Evolutionary conservation across 2,797 vertebrate genomes (phyloP).

Genomic region (Sarcophilus harrisii): DNA sequence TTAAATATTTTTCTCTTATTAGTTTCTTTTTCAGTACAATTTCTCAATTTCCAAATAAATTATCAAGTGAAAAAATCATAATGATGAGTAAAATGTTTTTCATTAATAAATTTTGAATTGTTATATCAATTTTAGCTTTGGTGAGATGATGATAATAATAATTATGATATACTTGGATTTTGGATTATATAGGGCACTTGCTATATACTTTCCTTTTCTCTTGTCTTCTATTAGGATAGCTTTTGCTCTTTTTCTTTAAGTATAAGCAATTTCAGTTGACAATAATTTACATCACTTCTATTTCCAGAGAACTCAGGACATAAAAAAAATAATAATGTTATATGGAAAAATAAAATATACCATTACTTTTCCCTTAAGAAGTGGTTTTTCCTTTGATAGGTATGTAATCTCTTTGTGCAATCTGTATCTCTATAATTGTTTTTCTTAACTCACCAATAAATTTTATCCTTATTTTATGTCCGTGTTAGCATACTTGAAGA

Average conservation of each 20-base stretch:
- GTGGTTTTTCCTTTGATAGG: neutral
- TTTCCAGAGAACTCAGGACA: neutral
- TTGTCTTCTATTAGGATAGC: neutral
- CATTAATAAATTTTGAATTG: neutral
- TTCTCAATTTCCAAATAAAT: neutral
- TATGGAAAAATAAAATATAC: neutral
- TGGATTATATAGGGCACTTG: neutral
- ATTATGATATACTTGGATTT: neutral
- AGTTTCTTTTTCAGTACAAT: too few species aligned
- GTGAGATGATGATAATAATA: too few species aligned
- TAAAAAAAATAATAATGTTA: neutral
- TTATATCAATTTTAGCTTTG: neutral
- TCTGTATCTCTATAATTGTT: neutral
- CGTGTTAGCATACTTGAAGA: neutral
- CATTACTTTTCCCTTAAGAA: neutral
- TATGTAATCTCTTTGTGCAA: neutral
- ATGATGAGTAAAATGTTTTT: too few species aligned
- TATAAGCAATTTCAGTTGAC: neutral
- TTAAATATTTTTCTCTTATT: neutral
- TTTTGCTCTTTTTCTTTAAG: neutral
- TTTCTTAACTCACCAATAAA: neutral
- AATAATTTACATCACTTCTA: neutral
- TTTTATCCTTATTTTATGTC: neutral
- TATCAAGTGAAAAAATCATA: too few species aligned
- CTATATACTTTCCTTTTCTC: too few species aligned